Evolutionary conservation across 2,888 invertebrate genomes (phyloP).

Genomic region (Nasonia oneida): DNA sequence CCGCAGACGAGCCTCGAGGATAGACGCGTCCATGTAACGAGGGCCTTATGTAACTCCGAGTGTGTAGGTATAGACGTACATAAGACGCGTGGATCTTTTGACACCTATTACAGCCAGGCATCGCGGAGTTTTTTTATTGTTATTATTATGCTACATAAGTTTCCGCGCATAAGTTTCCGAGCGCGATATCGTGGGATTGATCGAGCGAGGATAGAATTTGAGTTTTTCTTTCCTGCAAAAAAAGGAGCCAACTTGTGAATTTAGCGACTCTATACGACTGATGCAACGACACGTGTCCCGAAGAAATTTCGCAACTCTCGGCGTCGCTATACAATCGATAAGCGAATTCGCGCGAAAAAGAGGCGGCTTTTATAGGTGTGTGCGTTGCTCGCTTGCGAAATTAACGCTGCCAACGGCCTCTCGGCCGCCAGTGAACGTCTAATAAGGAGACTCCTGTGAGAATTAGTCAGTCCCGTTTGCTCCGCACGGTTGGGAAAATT

Average conservation of each 20-base stretch:
- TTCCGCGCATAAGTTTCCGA: too few species aligned
- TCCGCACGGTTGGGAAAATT: neutral
- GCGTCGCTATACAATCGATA: slow-evolving; percentile 1
- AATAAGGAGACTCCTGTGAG: slow-evolving; percentile 1
- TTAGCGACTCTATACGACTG: neutral
- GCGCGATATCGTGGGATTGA: neutral
- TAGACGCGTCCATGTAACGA: too few species aligned
- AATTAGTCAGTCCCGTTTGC: slow-evolving; percentile 3
- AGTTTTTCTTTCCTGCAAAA: neutral
- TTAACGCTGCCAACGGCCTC: slow-evolving; percentile 19
- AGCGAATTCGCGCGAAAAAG: slow-evolving; percentile 39
- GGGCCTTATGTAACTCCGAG: too few species aligned
- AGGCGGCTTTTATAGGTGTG: neutral
- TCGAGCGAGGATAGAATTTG: neutral
- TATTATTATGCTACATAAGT: neutral
- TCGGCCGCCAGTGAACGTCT: neutral
- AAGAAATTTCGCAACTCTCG: neutral
- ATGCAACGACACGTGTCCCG: slow-evolving; percentile 1
- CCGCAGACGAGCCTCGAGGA: neutral
- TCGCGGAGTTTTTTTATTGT: neutral
- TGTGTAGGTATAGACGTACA: too few species aligned
- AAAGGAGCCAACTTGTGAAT: neutral
- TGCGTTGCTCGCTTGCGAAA: neutral
- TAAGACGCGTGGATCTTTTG: neutral
- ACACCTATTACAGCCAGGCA: neutral